phyloP scores from a whole-genome alignment of 2,113 vertebrate genomes.

The Vulpes lagopus region DNA sequence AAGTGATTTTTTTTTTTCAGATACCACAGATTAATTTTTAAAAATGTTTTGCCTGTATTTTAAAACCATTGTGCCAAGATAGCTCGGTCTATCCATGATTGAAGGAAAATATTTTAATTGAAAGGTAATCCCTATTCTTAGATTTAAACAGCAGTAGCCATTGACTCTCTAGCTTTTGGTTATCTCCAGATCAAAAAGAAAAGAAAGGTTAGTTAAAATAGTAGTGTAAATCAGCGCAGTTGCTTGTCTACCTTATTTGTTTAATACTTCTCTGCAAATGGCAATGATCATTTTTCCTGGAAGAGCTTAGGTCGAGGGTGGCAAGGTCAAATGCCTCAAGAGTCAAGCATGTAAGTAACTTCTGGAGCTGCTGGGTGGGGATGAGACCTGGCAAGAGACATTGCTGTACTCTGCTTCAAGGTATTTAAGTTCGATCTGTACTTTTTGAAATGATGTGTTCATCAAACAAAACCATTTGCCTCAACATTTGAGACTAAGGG shows the following conservation, averaged over 20 bases:
- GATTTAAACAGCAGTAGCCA: not conserved
- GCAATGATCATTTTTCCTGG: not conserved
- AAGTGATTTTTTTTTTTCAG: slow-evolving; percentile 27
- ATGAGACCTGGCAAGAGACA: not conserved
- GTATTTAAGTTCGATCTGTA: not conserved
- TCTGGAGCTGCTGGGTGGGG: not conserved
- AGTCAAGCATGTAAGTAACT: not conserved
- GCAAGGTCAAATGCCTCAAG: not conserved
- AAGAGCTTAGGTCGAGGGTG: not conserved
- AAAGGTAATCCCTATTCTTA: slow-evolving; percentile 13
- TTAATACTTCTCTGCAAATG: not conserved
- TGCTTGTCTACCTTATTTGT: not conserved
- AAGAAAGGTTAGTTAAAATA: slow-evolving; percentile 8
- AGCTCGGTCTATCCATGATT: not conserved
- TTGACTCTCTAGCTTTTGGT: not conserved
- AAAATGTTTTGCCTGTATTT: not conserved
- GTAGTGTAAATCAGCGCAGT: not conserved
- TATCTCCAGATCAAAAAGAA: not conserved
- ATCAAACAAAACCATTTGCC: not conserved
- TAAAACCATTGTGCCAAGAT: not conserved
- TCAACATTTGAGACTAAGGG: not conserved
- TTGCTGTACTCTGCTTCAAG: not conserved
- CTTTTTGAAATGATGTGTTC: not conserved
- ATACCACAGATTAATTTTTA: not conserved
- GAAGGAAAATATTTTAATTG: not conserved